A percentile compares a stretch with the other conserved stretches of the same genome.
Conservation (phyloP, 2,113 vertebrate genomes). For the Mionectes macconnelli region DNA sequence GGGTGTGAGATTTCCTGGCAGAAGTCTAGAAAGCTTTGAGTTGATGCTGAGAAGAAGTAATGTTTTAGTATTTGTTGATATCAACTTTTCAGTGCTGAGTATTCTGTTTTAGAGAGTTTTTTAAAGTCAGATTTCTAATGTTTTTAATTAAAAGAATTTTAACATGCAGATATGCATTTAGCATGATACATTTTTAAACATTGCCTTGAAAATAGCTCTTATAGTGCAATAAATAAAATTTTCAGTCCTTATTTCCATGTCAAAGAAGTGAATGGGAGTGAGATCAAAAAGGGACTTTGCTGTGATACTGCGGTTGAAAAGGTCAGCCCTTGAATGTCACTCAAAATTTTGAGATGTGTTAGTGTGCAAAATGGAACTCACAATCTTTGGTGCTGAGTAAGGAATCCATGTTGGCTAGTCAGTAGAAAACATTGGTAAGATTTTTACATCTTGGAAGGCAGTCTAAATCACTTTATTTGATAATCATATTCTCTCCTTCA, state of each 20-base stretch:
- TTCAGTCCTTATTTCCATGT: neutral
- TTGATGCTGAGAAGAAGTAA: neutral
- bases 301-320: neutral
- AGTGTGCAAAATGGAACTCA: neutral
- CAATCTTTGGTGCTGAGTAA: neutral
- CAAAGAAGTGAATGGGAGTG: neutral
- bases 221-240: neutral
- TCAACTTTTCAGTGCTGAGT: neutral
- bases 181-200: neutral
- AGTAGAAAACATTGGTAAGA: neutral
- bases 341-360: neutral
- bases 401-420: neutral
- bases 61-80: neutral
- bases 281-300: neutral
- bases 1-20: neutral
- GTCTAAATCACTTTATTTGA: neutral
- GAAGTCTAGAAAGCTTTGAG: neutral
- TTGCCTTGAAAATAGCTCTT: neutral
- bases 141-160: neutral
- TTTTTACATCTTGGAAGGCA: neutral
- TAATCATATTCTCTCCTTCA: neutral
- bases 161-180: neutral
- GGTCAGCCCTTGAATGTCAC: neutral
- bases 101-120: neutral
- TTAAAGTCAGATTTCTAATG: neutral